These are phyloP conservation scores for Mesocricetus auratus DNA, from an alignment of 2,113 vertebrate genomes.

Conservation along the genomic window DNA sequence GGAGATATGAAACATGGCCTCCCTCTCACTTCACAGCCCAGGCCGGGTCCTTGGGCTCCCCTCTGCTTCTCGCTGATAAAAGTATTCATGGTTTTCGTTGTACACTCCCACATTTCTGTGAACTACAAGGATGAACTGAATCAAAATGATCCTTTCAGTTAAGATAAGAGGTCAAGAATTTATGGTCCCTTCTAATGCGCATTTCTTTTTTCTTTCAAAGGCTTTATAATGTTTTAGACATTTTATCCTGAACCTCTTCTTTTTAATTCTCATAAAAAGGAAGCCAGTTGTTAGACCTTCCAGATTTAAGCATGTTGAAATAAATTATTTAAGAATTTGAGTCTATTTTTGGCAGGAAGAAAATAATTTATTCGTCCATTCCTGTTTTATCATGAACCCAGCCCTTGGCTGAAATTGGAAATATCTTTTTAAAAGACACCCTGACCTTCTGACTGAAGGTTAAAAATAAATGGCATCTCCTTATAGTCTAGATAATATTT, in stretches of 20 bases:
- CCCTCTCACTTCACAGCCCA: background rate
- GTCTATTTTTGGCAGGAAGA: slow-evolving; percentile 41
- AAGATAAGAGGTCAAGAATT: slow-evolving; percentile 57
- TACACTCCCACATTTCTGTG: background rate
- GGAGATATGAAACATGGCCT: background rate
- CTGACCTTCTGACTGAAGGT: slow-evolving; percentile 54
- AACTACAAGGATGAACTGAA: slow-evolving; percentile 49
- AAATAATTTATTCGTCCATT: slow-evolving; percentile 48
- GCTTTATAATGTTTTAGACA: slow-evolving; percentile 39
- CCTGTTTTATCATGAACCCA: slow-evolving; percentile 46
- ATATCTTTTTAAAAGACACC: slow-evolving; percentile 55
- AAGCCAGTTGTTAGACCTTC: slow-evolving; percentile 3
- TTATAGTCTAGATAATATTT: slow-evolving; percentile 60
- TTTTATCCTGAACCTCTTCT: slow-evolving; percentile 13
- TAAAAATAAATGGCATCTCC: slow-evolving; percentile 67
- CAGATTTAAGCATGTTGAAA: slow-evolving; percentile 13
- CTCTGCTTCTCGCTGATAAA: slow-evolving; percentile 22
- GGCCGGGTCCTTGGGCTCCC: background rate
- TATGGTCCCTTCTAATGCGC: background rate
- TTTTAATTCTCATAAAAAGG: background rate
- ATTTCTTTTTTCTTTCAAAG: slow-evolving; percentile 50
- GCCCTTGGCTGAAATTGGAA: background rate
- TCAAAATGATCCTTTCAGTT: slow-evolving; percentile 55
- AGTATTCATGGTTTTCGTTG: slow-evolving; percentile 17
- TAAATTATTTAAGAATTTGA: slow-evolving; percentile 53